Base-by-base conservation (phyloP, 2,888 invertebrate species). In the Cheilosia grossa region DNA sequence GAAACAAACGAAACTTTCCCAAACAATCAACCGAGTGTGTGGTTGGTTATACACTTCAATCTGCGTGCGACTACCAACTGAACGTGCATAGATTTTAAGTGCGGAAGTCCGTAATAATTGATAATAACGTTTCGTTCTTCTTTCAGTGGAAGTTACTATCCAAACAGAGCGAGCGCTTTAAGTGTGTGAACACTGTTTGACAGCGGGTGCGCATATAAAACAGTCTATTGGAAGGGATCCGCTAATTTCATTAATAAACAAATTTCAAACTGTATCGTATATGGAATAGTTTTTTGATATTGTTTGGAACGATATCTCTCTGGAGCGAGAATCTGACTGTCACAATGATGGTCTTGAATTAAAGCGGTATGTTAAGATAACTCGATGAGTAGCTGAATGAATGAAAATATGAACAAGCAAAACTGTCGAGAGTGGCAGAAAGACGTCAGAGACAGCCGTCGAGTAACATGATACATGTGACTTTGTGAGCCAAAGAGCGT, bases 71-170 rank as follows among this genome's bases (percentile, higher is more conserved):
- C 19, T 19, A 51, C 33, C 7, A n/a, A 13, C 30, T 56, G 49
- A 56, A 5, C 64, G 75, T 64, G 51, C 64, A n/a, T 53, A 69
- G 44, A 66, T 73, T 59, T 73, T 47, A 67, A 73, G 82, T 73
- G 73, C 82, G 82, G 82, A 82, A 82, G 82, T 82, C 63, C 56
- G 67, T 78, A 82, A 82, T 82, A 78, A 82, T 78, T 78, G 77
- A 78, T 82, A 78, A 82, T 78, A 63, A 72, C 30, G 27, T 53
- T 64, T 70, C 53, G 54, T 47, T 54, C 13, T 51, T 53, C 10
- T 17, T 42, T 30, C 33, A 15, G 7, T 37, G 7, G n/a, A 58
- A 72, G 47, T 54, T 49, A 27, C 37, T 37, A 61, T 13, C 37
- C 72, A 54, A 54, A 66, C 49, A 27, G 24, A 9, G 5, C 9